Evolutionary conservation across 2,888 invertebrate genomes (phyloP).

Genomic region (Deroplatys truncata): DNA sequence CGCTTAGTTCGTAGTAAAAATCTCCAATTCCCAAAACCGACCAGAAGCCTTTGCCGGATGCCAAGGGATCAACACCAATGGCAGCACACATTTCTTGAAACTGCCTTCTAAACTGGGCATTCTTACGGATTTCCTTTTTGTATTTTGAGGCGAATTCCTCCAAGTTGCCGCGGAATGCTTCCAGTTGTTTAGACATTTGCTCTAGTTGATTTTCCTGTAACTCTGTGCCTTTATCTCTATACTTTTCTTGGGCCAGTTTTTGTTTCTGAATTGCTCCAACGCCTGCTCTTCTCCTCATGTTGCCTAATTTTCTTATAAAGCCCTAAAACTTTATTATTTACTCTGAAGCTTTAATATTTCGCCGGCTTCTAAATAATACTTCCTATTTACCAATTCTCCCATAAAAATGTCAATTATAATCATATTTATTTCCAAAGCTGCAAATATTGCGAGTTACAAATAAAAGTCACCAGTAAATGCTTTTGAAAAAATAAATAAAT

Average conservation of each 20-base stretch:
- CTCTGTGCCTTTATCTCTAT: slow-evolving; percentile 85
- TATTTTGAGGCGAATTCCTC: slow-evolving; percentile 96
- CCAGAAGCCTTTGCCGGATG: slow-evolving; percentile 97
- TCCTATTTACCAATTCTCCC: not conserved
- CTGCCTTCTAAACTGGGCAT: slow-evolving; percentile 89
- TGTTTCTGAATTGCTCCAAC: slow-evolving; percentile 88
- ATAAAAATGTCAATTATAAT: no score
- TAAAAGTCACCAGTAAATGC: not conserved
- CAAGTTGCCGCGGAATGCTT: slow-evolving; percentile 83
- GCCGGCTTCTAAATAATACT: not conserved
- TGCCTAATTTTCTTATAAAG: not conserved
- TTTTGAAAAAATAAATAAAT: not conserved
- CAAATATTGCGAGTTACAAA: not conserved
- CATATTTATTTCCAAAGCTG: no score
- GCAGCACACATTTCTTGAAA: slow-evolving; percentile 99
- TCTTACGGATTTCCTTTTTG: slow-evolving; percentile 90
- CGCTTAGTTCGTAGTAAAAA: slow-evolving; percentile 96
- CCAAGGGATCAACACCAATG: slow-evolving; percentile 96
- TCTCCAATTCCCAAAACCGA: slow-evolving; percentile 98
- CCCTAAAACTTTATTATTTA: not conserved
- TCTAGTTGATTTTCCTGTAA: slow-evolving; percentile 89
- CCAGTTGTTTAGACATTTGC: slow-evolving; percentile 91
- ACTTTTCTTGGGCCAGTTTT: slow-evolving; percentile 81
- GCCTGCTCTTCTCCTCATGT: slow-evolving; percentile 77
- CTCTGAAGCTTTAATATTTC: not conserved